Evolutionary conservation across 2,888 invertebrate genomes (phyloP), one percentile per base, ranked within the genome.

Genomic region (Lamproptera curius): DNA sequence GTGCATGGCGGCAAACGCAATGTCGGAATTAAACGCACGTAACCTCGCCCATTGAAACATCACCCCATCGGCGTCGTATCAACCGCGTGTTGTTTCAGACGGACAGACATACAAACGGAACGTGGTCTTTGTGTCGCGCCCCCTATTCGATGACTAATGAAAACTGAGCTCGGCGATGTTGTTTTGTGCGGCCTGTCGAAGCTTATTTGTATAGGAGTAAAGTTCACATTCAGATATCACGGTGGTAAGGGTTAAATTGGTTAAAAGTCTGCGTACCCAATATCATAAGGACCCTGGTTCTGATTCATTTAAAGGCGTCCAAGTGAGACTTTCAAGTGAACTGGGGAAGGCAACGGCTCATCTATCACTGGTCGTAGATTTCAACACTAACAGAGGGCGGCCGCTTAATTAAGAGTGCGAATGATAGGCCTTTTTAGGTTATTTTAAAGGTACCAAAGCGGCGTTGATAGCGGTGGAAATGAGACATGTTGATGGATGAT

Each of bases 351-450:
- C 49, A 52, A 51, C 39, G 55, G 74, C 55, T 72, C 79, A 64
- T 54, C 52, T 59, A 63, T 67, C 42, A 54, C 55, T 77, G 83
- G 81, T 72, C 70, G 69, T 76, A 72, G 75, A 67, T 70, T 70
- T 70, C 72, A 60, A 57, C 39, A 52, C 54, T 56, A 63, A 63
- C 71, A 65, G 64, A 65, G 64, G 68, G 71, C 57, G 67, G 62
- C 59, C 67, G 67, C 60, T 75, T 83, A 83, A 83, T 85, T 82
- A 82, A 78, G 74, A 79, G 82, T 78, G 80, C 76, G 78, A 80
- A 76, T 73, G 79, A 80, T 74, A 71, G 73, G 67, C 66, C 64
- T 67, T 72, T 71, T 76, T 76, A 59, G 64, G 59, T 60, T 65
- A 71, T 76, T 79, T 78, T 73, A 59, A 63, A 66, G 59, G 63